These are phyloP conservation scores for Fulica atra DNA, from an alignment of 2,113 vertebrate species.

Conservation along the genomic window DNA sequence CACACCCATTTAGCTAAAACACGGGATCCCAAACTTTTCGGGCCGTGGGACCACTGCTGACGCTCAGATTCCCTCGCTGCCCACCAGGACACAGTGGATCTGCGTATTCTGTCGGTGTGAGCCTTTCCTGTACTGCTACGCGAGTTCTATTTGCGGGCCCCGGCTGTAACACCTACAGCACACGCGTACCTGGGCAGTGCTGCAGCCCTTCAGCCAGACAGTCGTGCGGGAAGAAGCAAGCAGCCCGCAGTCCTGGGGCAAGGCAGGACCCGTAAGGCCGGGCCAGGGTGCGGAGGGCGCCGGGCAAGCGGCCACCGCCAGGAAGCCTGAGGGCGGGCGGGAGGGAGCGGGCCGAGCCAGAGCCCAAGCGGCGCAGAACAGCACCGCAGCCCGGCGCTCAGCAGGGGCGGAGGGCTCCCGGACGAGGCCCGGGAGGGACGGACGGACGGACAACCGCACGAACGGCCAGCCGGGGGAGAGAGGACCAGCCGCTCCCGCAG, in stretches of 20 bases:
- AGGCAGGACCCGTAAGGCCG: neutral
- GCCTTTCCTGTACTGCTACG: fast-evolving
- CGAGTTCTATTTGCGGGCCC: fast-evolving
- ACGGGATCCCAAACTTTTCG: neutral
- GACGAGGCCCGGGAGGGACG: neutral
- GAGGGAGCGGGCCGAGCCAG: neutral
- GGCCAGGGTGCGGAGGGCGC: fast-evolving
- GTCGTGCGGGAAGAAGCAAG: fast-evolving
- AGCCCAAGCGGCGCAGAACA: neutral
- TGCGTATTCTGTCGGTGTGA: fast-evolving
- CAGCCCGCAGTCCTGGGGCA: fast-evolving
- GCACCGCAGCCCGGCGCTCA: neutral
- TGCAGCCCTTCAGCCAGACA: neutral
- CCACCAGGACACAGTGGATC: fast-evolving
- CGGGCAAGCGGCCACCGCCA: neutral
- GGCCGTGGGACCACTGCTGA: no score
- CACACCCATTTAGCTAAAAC: neutral
- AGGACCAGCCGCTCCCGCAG: neutral
- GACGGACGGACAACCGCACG: no score
- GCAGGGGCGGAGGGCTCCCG: neutral
- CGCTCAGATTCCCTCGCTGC: neutral
- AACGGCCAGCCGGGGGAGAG: neutral
- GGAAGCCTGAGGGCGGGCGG: no score
- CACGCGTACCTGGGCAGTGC: fast-evolving
- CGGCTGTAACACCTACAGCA: fast-evolving